Conservation (phyloP, 2,888 invertebrate species). For the Morpho deidamia region DNA sequence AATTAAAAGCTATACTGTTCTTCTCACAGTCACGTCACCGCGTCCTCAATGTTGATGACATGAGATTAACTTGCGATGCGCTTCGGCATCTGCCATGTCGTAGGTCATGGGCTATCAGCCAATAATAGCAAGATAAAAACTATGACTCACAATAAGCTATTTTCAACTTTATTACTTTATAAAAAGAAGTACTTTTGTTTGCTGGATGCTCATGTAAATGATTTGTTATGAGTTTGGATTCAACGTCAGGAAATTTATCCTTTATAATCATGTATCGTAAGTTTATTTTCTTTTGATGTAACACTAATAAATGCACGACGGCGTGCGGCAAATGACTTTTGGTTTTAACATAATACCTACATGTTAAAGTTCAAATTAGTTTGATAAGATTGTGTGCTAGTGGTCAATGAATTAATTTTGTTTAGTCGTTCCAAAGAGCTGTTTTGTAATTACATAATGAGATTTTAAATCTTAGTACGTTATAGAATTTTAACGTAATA, state of each 20-base stretch:
- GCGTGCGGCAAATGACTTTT: constrained; percentile 14
- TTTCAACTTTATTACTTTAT: neutral
- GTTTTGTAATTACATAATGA: constrained; percentile 2
- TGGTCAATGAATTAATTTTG: constrained; percentile 23
- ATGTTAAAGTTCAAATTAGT: constrained; percentile 22
- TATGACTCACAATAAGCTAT: neutral
- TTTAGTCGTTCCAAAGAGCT: neutral
- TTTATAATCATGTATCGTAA: neutral
- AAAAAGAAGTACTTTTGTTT: neutral
- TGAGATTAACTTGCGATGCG: constrained; percentile 19
- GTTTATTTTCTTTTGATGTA: neutral
- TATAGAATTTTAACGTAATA: too few species aligned
- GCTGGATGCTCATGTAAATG: neutral
- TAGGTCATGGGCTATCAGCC: constrained; percentile 28
- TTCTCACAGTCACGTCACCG: constrained; percentile 2
- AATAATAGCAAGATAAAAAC: constrained; percentile 16
- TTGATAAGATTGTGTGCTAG: constrained; percentile 15
- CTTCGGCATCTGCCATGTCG: constrained; percentile 22
- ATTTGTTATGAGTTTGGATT: neutral
- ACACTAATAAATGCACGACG: neutral
- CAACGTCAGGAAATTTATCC: neutral
- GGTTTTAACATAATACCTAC: constrained; percentile 10
- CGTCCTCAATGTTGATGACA: constrained; percentile 14
- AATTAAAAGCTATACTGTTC: neutral
- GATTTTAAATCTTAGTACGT: neutral